Evolutionary conservation across 2,888 invertebrate species (phyloP).

Genomic region (Ferdinandea cuprea): DNA sequence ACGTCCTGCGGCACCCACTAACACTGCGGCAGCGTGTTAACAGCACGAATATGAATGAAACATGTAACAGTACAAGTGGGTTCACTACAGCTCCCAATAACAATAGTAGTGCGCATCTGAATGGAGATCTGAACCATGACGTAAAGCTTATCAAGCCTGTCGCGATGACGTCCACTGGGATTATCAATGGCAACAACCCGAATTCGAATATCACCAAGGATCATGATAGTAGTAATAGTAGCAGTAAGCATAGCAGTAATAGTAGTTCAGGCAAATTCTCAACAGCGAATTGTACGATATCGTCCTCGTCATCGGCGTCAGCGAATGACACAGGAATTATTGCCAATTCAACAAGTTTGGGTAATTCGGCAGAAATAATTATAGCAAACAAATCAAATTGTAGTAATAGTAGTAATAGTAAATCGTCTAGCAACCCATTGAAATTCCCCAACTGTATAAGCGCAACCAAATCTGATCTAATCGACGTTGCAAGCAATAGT

Average conservation of each 20-base stretch:
- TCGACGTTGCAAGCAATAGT: constrained; percentile 78
- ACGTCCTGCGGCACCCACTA: constrained; percentile 91
- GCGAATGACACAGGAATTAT: constrained; percentile 49
- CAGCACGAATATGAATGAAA: constrained; percentile 78
- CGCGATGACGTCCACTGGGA: constrained; percentile 76
- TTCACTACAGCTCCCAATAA: constrained; percentile 56
- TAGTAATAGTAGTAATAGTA: constrained; percentile 80
- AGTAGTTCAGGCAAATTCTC: constrained; percentile 83
- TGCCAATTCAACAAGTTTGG: constrained; percentile 49
- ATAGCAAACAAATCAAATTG: constrained; percentile 77
- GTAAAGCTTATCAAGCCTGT: constrained; percentile 82
- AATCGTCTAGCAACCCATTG: constrained; percentile 78
- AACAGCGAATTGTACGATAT: constrained; percentile 83
- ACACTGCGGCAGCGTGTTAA: constrained; percentile 81
- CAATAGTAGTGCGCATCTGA: constrained; percentile 76
- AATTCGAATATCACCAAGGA: constrained; percentile 66
- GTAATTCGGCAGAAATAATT: constrained; percentile 52
- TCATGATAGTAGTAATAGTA: constrained; percentile 78
- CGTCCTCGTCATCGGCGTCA: constrained; percentile 81
- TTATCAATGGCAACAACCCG: constrained; percentile 45
- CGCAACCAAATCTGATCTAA: constrained; percentile 80
- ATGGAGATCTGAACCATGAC: constrained; percentile 81
- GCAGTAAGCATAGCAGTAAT: constrained; percentile 79
- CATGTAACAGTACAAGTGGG: constrained; percentile 75
- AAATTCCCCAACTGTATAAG: constrained; percentile 82